Base-by-base conservation (phyloP, 2,888 invertebrate species). In the Sinelater perroti region DNA sequence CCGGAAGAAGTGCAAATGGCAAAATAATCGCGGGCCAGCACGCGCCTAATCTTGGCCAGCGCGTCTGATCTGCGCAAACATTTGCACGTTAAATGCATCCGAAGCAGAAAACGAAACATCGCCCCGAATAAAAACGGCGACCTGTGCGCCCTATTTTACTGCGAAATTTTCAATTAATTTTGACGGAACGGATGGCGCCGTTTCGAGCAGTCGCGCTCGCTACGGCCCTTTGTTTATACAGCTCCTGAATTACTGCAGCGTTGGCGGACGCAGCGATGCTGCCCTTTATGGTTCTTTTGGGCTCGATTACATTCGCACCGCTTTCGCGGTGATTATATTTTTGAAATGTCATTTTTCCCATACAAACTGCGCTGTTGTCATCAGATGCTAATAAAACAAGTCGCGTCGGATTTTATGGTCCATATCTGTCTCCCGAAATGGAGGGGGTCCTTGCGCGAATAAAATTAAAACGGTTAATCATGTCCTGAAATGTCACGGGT, bases 171-270 rank as follows among this genome's bases (percentile, higher is more conserved):
- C 40, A 51, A 51, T 51, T 49, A 49, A 38, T 36, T 49, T 49
- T 49, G 49, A 49, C 36, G 38, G 38, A 36, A 49, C 20, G 20
- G 24, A 47, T 24, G 35, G 26, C 31, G 13, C 47, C 21, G 20
- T 18, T 49, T 42, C 24, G 42, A 42, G 13, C 40, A 31, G 17
- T 49, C 26, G 36, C 24, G 42, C 21, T 40, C 51, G 38, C 42
- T 40, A 51, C 42, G 40, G 30, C 51, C 28, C 21, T 26, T 30
- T 51, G 51, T 51, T 51, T 51, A 51, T 51, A 51, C 40, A 49
- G 42, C 51, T 51, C 51, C 42, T 51, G 42, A 51, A 51, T 51
- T 51, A 51, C 51, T 51, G 38, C 38, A 51, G 28, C 38, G 51
- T 51, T 51, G 51, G 51, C 51, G 42, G 42, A 40, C 28, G 31